Evolutionary conservation across 2,797 vertebrate genomes (phyloP).

Genomic region (Tapirus indicus): DNA sequence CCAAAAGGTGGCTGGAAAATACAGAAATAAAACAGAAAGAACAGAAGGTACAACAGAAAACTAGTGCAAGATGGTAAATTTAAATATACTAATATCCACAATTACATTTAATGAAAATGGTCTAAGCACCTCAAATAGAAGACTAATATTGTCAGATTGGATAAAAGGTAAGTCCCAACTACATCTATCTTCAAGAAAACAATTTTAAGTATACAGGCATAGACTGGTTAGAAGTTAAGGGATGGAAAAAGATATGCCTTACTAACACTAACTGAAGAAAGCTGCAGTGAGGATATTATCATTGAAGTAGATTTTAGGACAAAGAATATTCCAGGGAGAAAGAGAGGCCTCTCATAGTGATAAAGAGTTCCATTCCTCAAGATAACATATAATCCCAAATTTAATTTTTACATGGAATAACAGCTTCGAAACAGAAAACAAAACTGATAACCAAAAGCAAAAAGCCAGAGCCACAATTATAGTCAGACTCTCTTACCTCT

Average conservation of each 20-base stretch:
- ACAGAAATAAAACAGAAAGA: neutral
- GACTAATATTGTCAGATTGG: neutral
- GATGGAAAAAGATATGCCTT: neutral
- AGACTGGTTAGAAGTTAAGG: neutral
- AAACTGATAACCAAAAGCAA: neutral
- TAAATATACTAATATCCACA: neutral
- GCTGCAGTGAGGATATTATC: neutral
- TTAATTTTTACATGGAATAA: neutral
- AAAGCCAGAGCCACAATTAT: neutral
- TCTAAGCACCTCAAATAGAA: neutral
- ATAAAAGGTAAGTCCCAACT: neutral
- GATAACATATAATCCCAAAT: neutral
- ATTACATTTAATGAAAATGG: neutral
- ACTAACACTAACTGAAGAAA: neutral
- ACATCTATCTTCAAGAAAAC: neutral
- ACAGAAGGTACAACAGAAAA: neutral
- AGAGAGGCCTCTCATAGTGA: neutral
- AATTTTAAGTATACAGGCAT: neutral
- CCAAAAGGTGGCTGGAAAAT: neutral
- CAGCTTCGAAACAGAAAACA: neutral
- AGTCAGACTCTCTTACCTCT: too few species aligned
- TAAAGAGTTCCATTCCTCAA: neutral
- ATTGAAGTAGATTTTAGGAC: neutral
- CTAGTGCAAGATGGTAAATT: neutral
- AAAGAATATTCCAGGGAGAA: neutral